Conservation (phyloP, 2,888 invertebrate genomes). For the Tyria jacobaeae region DNA sequence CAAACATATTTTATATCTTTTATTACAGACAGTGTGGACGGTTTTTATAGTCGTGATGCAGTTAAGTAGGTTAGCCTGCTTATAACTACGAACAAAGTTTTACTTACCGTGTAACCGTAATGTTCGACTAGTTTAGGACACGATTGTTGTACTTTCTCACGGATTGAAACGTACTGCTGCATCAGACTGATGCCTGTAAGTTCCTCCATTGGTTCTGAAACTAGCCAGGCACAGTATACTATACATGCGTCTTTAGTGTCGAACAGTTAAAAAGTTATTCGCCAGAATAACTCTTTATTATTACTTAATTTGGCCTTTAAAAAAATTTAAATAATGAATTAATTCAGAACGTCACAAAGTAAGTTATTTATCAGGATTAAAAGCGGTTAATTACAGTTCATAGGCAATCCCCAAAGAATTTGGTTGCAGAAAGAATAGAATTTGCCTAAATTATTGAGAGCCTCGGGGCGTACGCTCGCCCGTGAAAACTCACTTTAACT, state of each 20-base stretch:
- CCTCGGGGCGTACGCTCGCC: slow-evolving; percentile 72
- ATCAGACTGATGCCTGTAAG: too few species aligned
- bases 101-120: neutral
- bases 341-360: slow-evolving; percentile 36
- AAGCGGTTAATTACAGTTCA: slow-evolving; percentile 62
- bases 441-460: slow-evolving; percentile 78
- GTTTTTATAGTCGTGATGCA: neutral
- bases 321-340: slow-evolving; percentile 20
- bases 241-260: too few species aligned
- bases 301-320: slow-evolving; percentile 2
- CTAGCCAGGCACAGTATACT: too few species aligned
- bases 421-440: slow-evolving; percentile 71
- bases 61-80: neutral
- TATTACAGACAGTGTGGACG: slow-evolving; percentile 3
- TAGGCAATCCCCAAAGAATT: slow-evolving; percentile 59
- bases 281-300: slow-evolving; percentile 4
- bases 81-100: neutral
- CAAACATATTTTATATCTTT: slow-evolving; percentile 10
- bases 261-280: neutral
- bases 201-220: too few species aligned
- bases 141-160: too few species aligned
- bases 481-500: slow-evolving; percentile 86
- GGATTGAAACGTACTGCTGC: too few species aligned
- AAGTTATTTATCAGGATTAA: slow-evolving; percentile 45
- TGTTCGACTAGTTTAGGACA: too few species aligned